Evolutionary conservation across 2,888 invertebrate genomes (phyloP), one percentile per base, ranked within the genome.

Genomic region (Apotomis turbidana): DNA sequence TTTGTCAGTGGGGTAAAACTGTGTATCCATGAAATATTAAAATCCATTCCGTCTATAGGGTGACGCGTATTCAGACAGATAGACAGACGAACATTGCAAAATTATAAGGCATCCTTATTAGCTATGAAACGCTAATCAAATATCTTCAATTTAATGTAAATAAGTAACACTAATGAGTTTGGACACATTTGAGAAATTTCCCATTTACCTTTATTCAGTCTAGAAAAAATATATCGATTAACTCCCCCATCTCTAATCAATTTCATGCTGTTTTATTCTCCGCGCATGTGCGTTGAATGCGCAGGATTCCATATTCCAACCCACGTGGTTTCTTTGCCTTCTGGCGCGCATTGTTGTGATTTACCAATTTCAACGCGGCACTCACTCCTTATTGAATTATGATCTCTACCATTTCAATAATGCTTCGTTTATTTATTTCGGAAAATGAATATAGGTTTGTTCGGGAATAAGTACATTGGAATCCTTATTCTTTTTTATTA

Each of bases 301-400:
- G 83, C 81, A 81, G 85, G 79, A 85, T 86, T 85, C 88, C 88
- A 89, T 85, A 89, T 90, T 90, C 79, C 85, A 76, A 55, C 71
- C 80, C 83, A 87, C 88, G 89, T 88, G 90, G 87, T 84, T 81
- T 81, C 66, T 71, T 71, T 71, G 71, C 71, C 71, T 67, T 67
- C 71, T 55, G 71, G 71, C 67, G 67, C 46, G 52, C 71, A 71
- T 71, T 71, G 71, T 68, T 71, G 67, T 68, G 62, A 71, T 61
- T 67, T 68, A 71, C 71, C 71, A 71, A 68, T 71, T 71, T 68
- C 61, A 71, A 44, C 58, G 62, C 68, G 49, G 66, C 38, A 70
- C 63, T 70, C 58, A 70, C 38, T 52, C 58, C 59, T 60, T 66
- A 66, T 66, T 66, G 60, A 60, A 66, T 71, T 60, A 66, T 66